These are phyloP conservation scores for Monochamus saltuarius DNA, from an alignment of 1,140 invertebrate genomes.

Conservation along the genomic window DNA sequence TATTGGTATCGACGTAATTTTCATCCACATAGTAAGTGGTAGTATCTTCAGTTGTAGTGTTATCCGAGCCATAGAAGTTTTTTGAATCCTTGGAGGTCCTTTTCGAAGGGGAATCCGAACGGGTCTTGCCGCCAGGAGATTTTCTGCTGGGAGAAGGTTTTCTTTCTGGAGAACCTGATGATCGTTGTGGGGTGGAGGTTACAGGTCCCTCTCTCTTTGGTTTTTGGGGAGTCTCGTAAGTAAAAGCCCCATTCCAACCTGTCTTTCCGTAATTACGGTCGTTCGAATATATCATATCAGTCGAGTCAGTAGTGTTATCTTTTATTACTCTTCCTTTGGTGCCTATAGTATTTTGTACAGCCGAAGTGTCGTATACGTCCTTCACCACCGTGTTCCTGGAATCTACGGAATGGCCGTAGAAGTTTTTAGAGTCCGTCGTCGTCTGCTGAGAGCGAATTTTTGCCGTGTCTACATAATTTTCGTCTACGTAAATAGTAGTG, in stretches of 20 bases:
- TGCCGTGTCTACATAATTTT: constrained; percentile 33
- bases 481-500: constrained; percentile 26
- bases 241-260: constrained; percentile 43
- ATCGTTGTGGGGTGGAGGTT: constrained; percentile 1
- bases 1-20: constrained; percentile 35
- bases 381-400: constrained; percentile 33
- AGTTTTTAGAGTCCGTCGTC: constrained; percentile 35
- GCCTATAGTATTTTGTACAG: constrained; percentile 44
- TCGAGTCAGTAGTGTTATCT: constrained; percentile 36
- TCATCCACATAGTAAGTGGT: constrained; percentile 33
- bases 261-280: constrained; percentile 44
- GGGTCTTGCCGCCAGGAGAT: background rate
- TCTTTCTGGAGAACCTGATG: background rate
- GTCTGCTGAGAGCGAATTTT: constrained; percentile 31
- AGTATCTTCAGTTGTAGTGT: background rate
- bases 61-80: background rate
- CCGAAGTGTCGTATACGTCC: constrained; percentile 42
- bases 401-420: constrained; percentile 40
- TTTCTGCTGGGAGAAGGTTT: constrained; percentile 12
- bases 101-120: background rate
- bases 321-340: constrained; percentile 40
- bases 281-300: constrained; percentile 43
- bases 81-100: background rate
- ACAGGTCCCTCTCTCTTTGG: constrained; percentile 5
- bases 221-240: constrained; percentile 34